These are phyloP conservation scores for Lamellibrachia columna DNA, from an alignment of 2,888 invertebrate genomes.

Conservation along the genomic window DNA sequence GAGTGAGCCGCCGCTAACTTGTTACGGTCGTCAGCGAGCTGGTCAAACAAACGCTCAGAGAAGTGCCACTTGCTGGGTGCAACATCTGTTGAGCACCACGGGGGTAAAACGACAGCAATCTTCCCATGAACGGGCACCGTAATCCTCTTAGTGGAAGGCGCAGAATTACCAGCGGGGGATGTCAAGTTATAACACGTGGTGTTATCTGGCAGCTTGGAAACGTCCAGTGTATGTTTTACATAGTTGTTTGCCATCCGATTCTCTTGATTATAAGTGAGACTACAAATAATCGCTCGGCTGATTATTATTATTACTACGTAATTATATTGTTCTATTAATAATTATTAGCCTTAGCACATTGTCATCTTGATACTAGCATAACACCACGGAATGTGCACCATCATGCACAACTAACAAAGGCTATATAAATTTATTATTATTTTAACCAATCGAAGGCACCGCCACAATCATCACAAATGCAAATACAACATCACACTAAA, in stretches of 20 bases:
- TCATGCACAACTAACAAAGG: background rate
- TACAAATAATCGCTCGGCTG: background rate
- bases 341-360: too few species aligned
- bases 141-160: background rate
- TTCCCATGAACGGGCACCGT: background rate
- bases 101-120: conserved; percentile 4
- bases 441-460: too few species aligned
- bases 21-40: background rate
- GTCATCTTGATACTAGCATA: too few species aligned
- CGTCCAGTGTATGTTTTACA: background rate
- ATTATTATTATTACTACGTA: too few species aligned
- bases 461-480: too few species aligned
- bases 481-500: too few species aligned
- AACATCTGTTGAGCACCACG: background rate
- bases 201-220: background rate
- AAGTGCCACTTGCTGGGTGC: background rate
- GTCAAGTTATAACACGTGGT: conserved; percentile 9
- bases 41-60: background rate
- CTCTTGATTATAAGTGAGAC: background rate
- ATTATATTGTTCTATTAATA: too few species aligned
- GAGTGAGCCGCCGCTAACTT: background rate
- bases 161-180: background rate
- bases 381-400: background rate
- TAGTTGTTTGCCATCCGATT: background rate
- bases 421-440: background rate